These are phyloP conservation scores for Oreotrochilus melanogaster DNA, from an alignment of 2,113 vertebrate species.

Conservation along the genomic window DNA sequence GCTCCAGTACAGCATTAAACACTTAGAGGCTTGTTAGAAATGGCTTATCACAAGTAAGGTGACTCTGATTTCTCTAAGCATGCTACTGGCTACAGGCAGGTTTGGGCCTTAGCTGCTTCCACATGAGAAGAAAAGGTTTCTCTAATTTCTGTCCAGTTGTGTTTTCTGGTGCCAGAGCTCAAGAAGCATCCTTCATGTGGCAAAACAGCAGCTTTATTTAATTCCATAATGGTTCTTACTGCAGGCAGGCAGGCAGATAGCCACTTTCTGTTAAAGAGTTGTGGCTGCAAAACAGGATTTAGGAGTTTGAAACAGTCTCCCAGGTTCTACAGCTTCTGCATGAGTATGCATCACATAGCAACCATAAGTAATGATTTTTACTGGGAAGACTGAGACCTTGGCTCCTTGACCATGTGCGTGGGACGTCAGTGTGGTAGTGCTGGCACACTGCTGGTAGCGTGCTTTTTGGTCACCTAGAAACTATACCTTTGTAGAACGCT, in stretches of 20 bases:
- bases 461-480: neutral
- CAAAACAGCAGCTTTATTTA: neutral
- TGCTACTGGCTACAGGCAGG: neutral
- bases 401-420: rapidly evolving
- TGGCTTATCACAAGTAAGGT: neutral
- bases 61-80: neutral
- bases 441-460: rapidly evolving
- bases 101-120: neutral
- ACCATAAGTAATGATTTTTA: neutral
- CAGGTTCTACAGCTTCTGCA: neutral
- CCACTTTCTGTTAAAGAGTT: neutral
- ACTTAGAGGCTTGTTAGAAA: neutral
- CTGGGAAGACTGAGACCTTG: neutral
- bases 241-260: neutral
- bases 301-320: neutral
- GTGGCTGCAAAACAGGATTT: neutral
- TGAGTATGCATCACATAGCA: neutral
- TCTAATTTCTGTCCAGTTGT: neutral
- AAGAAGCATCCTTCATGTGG: neutral
- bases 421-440: neutral
- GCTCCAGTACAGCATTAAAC: neutral
- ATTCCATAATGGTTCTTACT: neutral
- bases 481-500: neutral
- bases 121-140: neutral
- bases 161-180: neutral